Evolutionary conservation across 2,888 invertebrate genomes (phyloP), one percentile per base, ranked within the genome.

Genomic region (Scaptomyza caliginosa): DNA sequence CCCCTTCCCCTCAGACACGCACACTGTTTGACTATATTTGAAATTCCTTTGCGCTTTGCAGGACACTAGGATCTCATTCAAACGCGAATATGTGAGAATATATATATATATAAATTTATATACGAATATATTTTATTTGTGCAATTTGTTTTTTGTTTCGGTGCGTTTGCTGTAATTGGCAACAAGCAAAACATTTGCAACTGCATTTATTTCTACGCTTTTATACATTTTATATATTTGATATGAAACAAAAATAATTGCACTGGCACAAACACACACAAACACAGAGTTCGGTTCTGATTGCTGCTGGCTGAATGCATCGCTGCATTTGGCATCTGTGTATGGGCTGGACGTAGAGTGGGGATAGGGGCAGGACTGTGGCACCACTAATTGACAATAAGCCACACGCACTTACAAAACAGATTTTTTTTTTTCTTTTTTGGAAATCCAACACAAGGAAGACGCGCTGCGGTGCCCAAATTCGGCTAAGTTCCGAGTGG

Each of bases 341-440:
- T 28, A 5, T 32, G 28, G 26, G 34, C 17, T 4, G 19, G 8
- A 5, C 3, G 11, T 1, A 3, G 8, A n/a, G 11, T 6, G 38
- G 3, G 21, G 4, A 23, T 19, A 5, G 10, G 7, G 23, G 21
- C 2, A 3, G 5, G 21, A 16, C 8, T 23, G 26, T 34, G 32
- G 52, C 66, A 42, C 50, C 70, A 70, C 85, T 85, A 81, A 85
- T 85, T 81, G 85, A 81, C 81, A 85, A 78, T 85, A 65, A 55
- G 57, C 84, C 71, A 38, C 67, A 80, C 81, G 79, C 80, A 79
- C 84, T 79, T 74, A 62, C 55, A 63, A 36, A 65, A 38, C 67
- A 32, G 38, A 26, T 32, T 32, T 49, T 56, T 51, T 56, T 32
- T 45, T 52, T 51, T 56, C 26, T 45, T 52, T 51, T 55, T 48